A percentile compares a stretch with the other conserved stretches of the same genome.
Conservation (phyloP, 1,140 invertebrate species). For the Colletes latitarsis region DNA sequence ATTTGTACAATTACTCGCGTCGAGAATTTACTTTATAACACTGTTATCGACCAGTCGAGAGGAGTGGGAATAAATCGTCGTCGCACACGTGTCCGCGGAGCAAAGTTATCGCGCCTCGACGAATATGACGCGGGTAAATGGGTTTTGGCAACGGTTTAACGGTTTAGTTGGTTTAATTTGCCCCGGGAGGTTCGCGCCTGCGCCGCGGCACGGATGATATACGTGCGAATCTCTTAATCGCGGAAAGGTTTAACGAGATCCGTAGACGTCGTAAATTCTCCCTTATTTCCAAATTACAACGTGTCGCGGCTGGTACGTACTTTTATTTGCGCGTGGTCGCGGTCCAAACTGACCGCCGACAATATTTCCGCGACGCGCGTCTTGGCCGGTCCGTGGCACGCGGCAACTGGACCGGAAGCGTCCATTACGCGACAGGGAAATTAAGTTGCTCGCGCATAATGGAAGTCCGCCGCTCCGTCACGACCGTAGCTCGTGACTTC, state of each 20-base stretch:
- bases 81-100: too few relatives aligned
- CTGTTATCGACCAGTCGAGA: too few relatives aligned
- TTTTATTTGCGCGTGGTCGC: slow-evolving; percentile 4
- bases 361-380: slow-evolving; percentile 36
- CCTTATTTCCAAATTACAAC: slow-evolving; percentile 34
- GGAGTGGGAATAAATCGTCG: too few relatives aligned
- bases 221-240: slow-evolving; percentile 49
- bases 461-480: not conserved
- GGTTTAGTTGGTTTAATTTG: slow-evolving; percentile 1
- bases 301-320: not conserved
- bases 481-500: too few relatives aligned
- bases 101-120: too few relatives aligned
- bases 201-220: slow-evolving; percentile 1
- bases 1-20: too few relatives aligned
- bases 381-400: slow-evolving; percentile 39
- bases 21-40: too few relatives aligned
- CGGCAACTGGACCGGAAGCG: slow-evolving; percentile 53
- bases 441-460: slow-evolving; percentile 15
- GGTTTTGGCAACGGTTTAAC: not conserved
- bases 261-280: slow-evolving; percentile 47
- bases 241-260: slow-evolving; percentile 45
- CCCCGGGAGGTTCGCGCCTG: too few relatives aligned
- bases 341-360: slow-evolving; percentile 41
- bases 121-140: slow-evolving; percentile 5
- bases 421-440: slow-evolving; percentile 54